These are phyloP conservation scores for Drosophila emarginata DNA, from an alignment of 2,888 invertebrate genomes.

Conservation along the genomic window DNA sequence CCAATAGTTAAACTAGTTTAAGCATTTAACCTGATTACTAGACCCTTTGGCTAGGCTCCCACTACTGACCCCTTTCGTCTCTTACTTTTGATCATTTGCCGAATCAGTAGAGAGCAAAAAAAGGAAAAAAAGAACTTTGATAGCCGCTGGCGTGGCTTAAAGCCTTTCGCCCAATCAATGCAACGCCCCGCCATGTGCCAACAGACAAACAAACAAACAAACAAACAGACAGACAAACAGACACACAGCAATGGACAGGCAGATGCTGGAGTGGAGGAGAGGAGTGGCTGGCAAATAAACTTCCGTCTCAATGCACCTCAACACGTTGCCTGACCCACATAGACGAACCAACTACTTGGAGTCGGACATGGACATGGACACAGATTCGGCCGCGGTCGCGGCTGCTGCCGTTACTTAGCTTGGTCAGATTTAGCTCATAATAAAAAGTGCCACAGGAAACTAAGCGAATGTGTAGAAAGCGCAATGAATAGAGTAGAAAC, in stretches of 20 bases:
- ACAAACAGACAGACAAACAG: conserved; percentile 18
- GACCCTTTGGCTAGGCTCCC: conserved; percentile 6
- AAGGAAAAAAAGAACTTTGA: conserved; percentile 27
- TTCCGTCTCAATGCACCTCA: conserved; percentile 68
- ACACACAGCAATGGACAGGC: conserved; percentile 6
- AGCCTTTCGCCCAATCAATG: conserved; percentile 50
- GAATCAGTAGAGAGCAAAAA: neutral
- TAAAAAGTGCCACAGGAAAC: conserved; percentile 59
- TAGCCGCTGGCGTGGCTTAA: conserved; percentile 34
- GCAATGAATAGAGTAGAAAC: neutral
- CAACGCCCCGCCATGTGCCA: conserved; percentile 22
- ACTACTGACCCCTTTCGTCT: conserved; percentile 26
- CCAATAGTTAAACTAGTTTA: neutral
- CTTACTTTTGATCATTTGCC: neutral
- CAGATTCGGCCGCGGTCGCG: neutral
- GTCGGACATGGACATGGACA: conserved; percentile 2
- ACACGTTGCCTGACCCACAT: conserved; percentile 68
- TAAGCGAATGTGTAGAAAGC: conserved; percentile 30
- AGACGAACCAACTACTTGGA: conserved; percentile 30
- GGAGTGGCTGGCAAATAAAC: conserved; percentile 46
- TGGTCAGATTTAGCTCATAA: conserved; percentile 27
- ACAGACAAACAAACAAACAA: conserved; percentile 26
- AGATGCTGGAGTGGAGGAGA: too few relatives aligned
- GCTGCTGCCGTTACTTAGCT: conserved; percentile 2
- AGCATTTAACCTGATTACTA: neutral